Conservation (phyloP, 30 jellyfish, hydroid and myxozoan genomes). For the Chrysaora quinquecirrha region DNA sequence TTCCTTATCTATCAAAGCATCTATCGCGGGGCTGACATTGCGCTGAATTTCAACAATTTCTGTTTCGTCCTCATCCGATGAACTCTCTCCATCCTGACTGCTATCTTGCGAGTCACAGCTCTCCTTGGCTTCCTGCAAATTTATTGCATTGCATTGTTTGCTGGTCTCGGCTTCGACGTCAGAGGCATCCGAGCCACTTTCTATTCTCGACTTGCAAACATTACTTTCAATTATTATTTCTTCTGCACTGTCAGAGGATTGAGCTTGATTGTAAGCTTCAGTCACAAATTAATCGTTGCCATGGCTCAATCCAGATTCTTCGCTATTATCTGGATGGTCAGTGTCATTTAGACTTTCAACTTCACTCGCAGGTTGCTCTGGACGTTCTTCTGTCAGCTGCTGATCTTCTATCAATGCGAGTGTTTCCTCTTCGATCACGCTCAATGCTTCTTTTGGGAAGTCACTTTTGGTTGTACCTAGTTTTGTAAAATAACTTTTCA, state of each 20-base stretch:
- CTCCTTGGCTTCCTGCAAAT: constrained; percentile 5
- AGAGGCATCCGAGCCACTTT: neutral
- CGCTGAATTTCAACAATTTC: neutral
- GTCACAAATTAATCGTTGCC: neutral
- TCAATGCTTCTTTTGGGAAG: neutral
- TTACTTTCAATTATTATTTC: neutral
- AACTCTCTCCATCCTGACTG: constrained; percentile 1
- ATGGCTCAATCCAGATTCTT: neutral
- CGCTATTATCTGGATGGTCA: neutral
- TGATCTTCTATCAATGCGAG: neutral
- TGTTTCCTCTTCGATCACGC: neutral
- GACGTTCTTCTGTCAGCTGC: neutral
- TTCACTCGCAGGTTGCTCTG: neutral
- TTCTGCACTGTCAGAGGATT: too few relatives aligned
- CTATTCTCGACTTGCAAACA: neutral
- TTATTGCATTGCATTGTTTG: neutral
- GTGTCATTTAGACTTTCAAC: constrained; percentile 9
- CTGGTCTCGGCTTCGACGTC: constrained; percentile 5
- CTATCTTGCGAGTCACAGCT: neutral
- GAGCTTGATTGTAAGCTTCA: too few relatives aligned
- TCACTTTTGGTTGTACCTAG: neutral
- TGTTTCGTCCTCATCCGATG: neutral
- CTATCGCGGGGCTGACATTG: neutral
- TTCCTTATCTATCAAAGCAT: neutral
- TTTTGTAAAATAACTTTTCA: neutral